phyloP scores from a whole-genome alignment of 2,797 vertebrate species.

The Garrulus glandarius region DNA sequence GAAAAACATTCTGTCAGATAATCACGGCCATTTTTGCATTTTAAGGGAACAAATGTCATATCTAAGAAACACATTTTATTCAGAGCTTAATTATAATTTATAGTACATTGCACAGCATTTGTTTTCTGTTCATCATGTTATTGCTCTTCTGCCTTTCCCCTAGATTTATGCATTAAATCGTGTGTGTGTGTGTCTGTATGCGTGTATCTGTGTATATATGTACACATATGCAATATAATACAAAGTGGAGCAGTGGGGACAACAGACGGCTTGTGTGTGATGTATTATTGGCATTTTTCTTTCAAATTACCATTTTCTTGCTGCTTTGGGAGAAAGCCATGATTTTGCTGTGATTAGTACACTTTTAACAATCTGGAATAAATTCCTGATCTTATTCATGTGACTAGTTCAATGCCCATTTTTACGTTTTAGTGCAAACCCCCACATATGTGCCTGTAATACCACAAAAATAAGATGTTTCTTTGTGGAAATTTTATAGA shows the following conservation, averaged over 20 bases:
- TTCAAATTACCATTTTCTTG: constrained; percentile 60
- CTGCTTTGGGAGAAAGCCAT: constrained; percentile 60
- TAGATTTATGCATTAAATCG: constrained; percentile 33
- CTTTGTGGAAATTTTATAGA: constrained; percentile 60
- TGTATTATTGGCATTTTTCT: constrained; percentile 67
- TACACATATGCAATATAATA: constrained; percentile 61
- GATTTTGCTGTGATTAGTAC: constrained; percentile 49
- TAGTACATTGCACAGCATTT: constrained; percentile 60
- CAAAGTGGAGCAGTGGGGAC: constrained; percentile 57
- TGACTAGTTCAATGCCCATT: constrained; percentile 58
- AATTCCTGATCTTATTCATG: constrained; percentile 58
- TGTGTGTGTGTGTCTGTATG: constrained; percentile 20
- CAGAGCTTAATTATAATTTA: constrained; percentile 57
- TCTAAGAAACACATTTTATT: constrained; percentile 56
- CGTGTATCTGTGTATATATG: constrained; percentile 31
- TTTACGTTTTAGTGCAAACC: constrained; percentile 58
- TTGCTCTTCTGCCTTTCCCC: constrained; percentile 45
- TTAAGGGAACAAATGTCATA: constrained; percentile 66
- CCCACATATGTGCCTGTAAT: constrained; percentile 69
- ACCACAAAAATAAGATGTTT: constrained; percentile 61
- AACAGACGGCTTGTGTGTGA: constrained; percentile 58
- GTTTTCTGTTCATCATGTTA: constrained; percentile 55
- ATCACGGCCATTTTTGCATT: constrained; percentile 54
- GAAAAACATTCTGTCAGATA: constrained; percentile 57
- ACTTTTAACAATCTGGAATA: constrained; percentile 62